A percentile compares a stretch with the other conserved stretches of the same genome.
Conservation (phyloP, 2,888 invertebrate genomes). For the Lasioglossum vierecki region DNA sequence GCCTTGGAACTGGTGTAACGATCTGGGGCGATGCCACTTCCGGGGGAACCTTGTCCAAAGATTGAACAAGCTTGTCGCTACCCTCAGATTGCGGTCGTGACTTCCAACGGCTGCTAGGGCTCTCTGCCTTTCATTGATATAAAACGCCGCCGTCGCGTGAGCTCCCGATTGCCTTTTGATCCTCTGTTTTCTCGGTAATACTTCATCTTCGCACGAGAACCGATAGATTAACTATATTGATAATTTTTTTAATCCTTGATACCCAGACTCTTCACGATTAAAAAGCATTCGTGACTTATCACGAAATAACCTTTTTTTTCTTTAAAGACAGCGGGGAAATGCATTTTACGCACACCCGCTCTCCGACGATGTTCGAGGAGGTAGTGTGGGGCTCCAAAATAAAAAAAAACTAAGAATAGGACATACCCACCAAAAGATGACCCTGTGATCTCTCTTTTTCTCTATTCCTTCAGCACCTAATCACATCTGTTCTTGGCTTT, state of each 20-base stretch:
- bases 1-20: conserved; percentile 29
- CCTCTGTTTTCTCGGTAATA: neutral
- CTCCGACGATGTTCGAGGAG: too few species aligned
- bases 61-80: conserved; percentile 33
- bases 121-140: neutral
- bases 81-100: neutral
- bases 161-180: neutral
- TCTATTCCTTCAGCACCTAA: too few species aligned
- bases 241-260: neutral
- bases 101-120: neutral
- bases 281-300: neutral
- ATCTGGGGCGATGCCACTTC: conserved; percentile 33
- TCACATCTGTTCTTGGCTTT: too few species aligned
- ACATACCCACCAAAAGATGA: too few species aligned
- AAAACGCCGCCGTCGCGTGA: neutral
- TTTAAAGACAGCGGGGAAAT: too few species aligned
- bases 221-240: neutral
- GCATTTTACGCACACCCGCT: too few species aligned
- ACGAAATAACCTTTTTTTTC: too few species aligned
- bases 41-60: conserved; percentile 28
- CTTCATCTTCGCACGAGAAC: neutral
- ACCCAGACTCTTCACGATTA: neutral
- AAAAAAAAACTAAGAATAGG: too few species aligned
- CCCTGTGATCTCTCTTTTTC: too few species aligned
- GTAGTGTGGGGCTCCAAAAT: too few species aligned